Percentiles rank a stretch among this genome's conserved stretches.
These are phyloP conservation scores for Petrocephalus schoutedeni DNA, from an alignment of 2,797 vertebrate genomes.

Conservation along the genomic window DNA sequence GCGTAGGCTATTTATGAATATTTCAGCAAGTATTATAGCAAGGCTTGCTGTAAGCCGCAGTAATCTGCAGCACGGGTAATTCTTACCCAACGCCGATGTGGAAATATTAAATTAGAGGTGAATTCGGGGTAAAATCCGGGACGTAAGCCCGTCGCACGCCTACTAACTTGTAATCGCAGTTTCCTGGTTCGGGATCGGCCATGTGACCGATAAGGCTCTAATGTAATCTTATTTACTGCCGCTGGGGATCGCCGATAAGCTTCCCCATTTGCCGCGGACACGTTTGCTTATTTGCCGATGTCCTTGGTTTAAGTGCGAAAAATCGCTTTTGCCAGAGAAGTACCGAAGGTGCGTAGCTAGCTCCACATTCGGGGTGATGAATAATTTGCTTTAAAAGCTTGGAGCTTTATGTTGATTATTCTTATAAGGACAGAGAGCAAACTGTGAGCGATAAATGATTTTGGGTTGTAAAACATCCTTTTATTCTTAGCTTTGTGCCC, in stretches of 20 bases:
- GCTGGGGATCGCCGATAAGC: slow-evolving; percentile 5
- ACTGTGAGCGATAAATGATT: background rate
- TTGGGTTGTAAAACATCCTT: slow-evolving; percentile 55
- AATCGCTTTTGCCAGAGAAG: background rate
- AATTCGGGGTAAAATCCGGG: background rate
- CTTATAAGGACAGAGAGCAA: slow-evolving; percentile 28
- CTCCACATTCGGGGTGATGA: background rate
- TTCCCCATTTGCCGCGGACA: background rate
- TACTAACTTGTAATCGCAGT: background rate
- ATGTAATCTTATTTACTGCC: slow-evolving; percentile 7
- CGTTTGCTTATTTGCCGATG: background rate
- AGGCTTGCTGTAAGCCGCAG: background rate
- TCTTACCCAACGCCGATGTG: background rate
- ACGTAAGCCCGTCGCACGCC: background rate
- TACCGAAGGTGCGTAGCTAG: background rate
- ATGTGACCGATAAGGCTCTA: slow-evolving; percentile 6
- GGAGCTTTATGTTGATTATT: background rate
- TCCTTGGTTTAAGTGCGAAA: background rate
- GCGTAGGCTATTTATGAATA: background rate
- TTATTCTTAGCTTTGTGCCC: slow-evolving; percentile 99
- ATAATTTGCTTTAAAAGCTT: background rate
- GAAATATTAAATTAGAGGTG: background rate
- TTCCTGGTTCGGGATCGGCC: slow-evolving; percentile 11
- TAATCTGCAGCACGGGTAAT: background rate
- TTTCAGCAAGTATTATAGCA: background rate